Conservation (phyloP, 1,140 invertebrate genomes). For the Sitophilus oryzae region DNA sequence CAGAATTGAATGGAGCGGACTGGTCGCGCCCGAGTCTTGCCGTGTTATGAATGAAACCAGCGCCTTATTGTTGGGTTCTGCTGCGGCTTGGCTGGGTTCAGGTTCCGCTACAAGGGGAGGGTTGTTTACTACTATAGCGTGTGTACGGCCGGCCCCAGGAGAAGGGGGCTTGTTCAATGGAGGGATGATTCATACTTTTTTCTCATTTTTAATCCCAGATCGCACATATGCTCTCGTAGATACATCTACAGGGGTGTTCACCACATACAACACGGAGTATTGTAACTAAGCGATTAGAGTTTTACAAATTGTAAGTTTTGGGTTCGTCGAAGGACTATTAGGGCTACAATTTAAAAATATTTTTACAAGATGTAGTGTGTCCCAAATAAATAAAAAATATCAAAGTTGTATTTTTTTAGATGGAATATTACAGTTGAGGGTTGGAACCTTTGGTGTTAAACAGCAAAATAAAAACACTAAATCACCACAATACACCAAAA, state of each 20-base stretch:
- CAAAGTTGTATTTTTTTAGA: too few relatives aligned
- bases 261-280: too few relatives aligned
- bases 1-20: conserved; percentile 22
- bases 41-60: conserved; percentile 23
- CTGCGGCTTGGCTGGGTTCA: conserved; percentile 7
- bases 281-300: background rate
- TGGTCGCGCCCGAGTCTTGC: conserved; percentile 9
- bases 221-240: too few relatives aligned
- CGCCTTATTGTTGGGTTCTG: conserved; percentile 8
- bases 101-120: conserved; percentile 8
- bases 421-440: too few relatives aligned
- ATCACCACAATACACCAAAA: too few relatives aligned
- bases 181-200: background rate
- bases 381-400: too few relatives aligned
- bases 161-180: background rate
- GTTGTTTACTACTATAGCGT: conserved; percentile 20
- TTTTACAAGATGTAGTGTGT: too few relatives aligned
- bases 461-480: too few relatives aligned
- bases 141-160: too few relatives aligned
- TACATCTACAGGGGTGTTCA: too few relatives aligned
- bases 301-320: background rate
- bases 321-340: background rate
- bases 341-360: too few relatives aligned
- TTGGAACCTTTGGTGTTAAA: too few relatives aligned
- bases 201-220: background rate